Evolutionary conservation across 2,888 invertebrate genomes (phyloP).

Genomic region (Aradus depressus): DNA sequence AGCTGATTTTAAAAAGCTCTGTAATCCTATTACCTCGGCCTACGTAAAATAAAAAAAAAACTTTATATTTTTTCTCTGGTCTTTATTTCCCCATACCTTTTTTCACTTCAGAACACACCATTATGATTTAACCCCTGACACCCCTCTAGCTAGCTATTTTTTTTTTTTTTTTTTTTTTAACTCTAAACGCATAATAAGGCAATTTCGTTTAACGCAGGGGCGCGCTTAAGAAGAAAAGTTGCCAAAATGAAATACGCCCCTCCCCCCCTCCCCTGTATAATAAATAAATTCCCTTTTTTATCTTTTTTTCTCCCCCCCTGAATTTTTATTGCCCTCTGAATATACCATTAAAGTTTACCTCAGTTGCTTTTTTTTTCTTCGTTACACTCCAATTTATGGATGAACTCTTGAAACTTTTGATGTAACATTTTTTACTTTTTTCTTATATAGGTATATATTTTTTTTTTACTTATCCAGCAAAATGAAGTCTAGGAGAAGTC

Average conservation of each 20-base stretch:
- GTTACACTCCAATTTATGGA: too few relatives aligned
- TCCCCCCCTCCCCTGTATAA: not conserved
- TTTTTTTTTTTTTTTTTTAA: not conserved
- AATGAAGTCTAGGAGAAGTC: too few relatives aligned
- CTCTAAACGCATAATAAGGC: conserved; percentile 9
- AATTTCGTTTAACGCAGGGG: not conserved
- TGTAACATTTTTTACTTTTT: too few relatives aligned
- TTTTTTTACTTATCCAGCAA: too few relatives aligned
- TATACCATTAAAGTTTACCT: not conserved
- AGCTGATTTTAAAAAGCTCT: too few relatives aligned
- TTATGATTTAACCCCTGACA: not conserved
- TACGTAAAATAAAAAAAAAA: too few relatives aligned
- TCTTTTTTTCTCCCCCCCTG: not conserved
- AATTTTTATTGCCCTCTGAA: not conserved
- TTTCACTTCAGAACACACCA: not conserved
- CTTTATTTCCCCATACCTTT: too few relatives aligned
- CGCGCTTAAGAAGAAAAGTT: not conserved
- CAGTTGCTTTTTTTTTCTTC: not conserved
- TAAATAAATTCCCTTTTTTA: conserved; percentile 1
- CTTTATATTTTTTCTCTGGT: too few relatives aligned
- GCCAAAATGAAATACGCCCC: conserved; percentile 2
- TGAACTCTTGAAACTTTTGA: too few relatives aligned
- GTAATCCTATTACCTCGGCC: too few relatives aligned
- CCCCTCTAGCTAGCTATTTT: not conserved
- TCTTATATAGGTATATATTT: too few relatives aligned